Evolutionary conservation across 2,888 invertebrate species (phyloP).

Genomic region (Perdita meconis): DNA sequence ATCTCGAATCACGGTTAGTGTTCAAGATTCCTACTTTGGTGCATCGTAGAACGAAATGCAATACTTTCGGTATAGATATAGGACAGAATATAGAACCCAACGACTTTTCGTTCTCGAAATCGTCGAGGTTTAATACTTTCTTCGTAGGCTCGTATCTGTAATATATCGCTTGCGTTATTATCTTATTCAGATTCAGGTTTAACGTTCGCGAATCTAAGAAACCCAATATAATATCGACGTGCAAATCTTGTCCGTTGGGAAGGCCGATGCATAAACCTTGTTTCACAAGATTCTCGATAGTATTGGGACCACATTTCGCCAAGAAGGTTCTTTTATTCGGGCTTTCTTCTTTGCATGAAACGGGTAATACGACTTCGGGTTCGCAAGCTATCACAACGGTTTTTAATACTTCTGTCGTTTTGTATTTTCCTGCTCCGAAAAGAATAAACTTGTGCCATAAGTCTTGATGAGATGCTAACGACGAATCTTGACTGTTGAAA

Average conservation of each 20-base stretch:
- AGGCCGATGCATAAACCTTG: constrained; percentile 73
- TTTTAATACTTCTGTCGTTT: constrained; percentile 71
- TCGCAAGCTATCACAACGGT: constrained; percentile 71
- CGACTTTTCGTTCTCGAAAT: constrained; percentile 77
- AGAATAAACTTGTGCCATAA: constrained; percentile 82
- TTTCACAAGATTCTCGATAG: constrained; percentile 75
- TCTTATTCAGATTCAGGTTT: constrained; percentile 71
- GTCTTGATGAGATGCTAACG: constrained; percentile 76
- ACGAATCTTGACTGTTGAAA: constrained; percentile 70
- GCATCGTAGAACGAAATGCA: constrained; percentile 75
- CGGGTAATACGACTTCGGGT: constrained; percentile 77
- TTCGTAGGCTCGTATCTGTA: constrained; percentile 73
- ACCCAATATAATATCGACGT: constrained; percentile 79
- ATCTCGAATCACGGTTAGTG: constrained; percentile 67
- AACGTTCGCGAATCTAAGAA: constrained; percentile 73
- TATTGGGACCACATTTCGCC: constrained; percentile 71
- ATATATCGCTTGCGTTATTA: constrained; percentile 72
- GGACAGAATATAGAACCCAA: constrained; percentile 79
- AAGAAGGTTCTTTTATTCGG: constrained; percentile 76
- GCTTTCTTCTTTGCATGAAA: constrained; percentile 74
- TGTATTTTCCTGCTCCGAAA: constrained; percentile 68
- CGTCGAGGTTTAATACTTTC: constrained; percentile 77
- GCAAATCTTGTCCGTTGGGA: constrained; percentile 66
- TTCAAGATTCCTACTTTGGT: constrained; percentile 67
- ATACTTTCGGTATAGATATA: constrained; percentile 74